These are phyloP conservation scores for Champsocephalus gunnari DNA, from an alignment of 2,797 vertebrate species.

Conservation along the genomic window DNA sequence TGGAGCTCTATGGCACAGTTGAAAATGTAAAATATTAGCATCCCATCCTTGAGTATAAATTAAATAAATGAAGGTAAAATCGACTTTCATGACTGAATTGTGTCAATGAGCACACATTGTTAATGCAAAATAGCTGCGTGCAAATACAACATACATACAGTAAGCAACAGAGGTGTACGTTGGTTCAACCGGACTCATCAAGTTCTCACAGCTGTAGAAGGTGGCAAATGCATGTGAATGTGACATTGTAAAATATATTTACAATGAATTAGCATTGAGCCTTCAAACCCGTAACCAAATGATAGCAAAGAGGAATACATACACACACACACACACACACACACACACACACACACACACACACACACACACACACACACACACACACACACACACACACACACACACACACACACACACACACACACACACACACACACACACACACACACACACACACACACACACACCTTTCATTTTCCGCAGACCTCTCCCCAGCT, in stretches of 20 bases:
- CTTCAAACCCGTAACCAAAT: background rate
- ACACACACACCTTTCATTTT: conserved; percentile 18
- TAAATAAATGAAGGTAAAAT: too few species aligned
- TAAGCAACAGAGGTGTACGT: too few species aligned
- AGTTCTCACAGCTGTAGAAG: background rate
- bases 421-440: background rate
- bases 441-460: background rate
- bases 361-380: background rate
- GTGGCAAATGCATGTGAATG: background rate
- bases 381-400: background rate
- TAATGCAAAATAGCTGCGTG: too few species aligned
- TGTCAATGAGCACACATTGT: too few species aligned
- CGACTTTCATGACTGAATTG: too few species aligned
- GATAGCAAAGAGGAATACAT: background rate
- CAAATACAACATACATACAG: too few species aligned
- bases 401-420: background rate
- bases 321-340: background rate
- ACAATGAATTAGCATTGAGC: background rate
- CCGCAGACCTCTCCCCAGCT: conserved; percentile 22
- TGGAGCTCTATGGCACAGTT: too few species aligned
- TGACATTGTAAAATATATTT: background rate
- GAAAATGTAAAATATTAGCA: too few species aligned
- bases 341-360: background rate
- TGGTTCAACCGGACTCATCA: too few species aligned
- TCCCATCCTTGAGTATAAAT: too few species aligned